Conservation (phyloP, 2,113 vertebrate species). For the Brachirus orientalis region DNA sequence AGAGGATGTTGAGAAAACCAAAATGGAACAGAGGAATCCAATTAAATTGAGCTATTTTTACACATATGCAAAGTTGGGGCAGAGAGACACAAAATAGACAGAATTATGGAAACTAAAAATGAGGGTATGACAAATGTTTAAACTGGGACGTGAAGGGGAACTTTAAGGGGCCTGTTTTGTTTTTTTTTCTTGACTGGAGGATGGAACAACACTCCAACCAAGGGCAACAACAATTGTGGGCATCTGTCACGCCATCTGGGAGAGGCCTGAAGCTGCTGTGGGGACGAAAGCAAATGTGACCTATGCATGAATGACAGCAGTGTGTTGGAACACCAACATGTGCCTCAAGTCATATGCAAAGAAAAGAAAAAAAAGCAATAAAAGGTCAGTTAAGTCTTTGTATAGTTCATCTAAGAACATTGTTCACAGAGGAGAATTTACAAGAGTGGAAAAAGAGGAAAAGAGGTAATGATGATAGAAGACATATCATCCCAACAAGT, state of each 20-base stretch:
- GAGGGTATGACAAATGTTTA: conserved; percentile 25
- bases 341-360: conserved; percentile 19
- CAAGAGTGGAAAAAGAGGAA: no score
- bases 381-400: no score
- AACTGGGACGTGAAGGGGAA: conserved; percentile 19
- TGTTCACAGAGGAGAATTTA: no score
- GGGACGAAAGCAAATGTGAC: conserved; percentile 66
- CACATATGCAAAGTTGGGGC: neutral
- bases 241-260: conserved; percentile 80
- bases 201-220: conserved; percentile 48
- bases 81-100: neutral
- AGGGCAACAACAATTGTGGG: conserved; percentile 72
- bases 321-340: conserved; percentile 5
- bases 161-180: conserved; percentile 16
- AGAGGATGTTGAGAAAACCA: neutral
- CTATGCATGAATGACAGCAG: conserved; percentile 47
- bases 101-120: conserved; percentile 21
- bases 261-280: conserved; percentile 47
- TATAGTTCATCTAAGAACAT: no score
- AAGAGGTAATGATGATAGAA: no score
- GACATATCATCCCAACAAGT: no score
- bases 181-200: conserved; percentile 44
- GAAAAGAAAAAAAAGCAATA: neutral
- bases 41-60: neutral
- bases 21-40: conserved; percentile 4